Evolutionary conservation across 2,113 vertebrate species (phyloP), one percentile per base, ranked within the genome.

Genomic region (Gallinago undulata): DNA sequence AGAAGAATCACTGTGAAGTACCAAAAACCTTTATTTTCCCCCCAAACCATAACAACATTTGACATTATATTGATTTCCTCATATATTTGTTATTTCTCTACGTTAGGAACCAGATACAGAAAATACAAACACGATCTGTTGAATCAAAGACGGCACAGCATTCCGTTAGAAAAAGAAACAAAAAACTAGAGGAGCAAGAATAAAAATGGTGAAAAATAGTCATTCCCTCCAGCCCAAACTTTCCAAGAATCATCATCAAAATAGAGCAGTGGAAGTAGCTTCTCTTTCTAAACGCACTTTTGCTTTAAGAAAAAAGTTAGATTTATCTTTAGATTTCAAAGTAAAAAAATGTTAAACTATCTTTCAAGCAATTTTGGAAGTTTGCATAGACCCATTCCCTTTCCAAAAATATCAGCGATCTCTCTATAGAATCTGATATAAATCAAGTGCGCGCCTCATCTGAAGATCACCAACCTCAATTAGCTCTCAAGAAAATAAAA

Each of bases 381-480:
- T 97, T 98, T 98, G 98, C 98, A 98, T 98, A 98, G 98, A 98
- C 97, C 97, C 96, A 95, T 97, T 97, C 97, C 96, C 96, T 97
- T 98, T 98, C 97, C 97, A 98, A 98, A 98, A 98, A 98, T 98
- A 98, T 95, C 96, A 97, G 94, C 94, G 56, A 97, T 97, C 93
- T 97, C 87, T 96, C 94, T 97, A 97, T 97, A 98, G 97, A 97
- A 96, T 97, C 97, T 98, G 97, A 94, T 97, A 96, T 80, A 97
- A 97, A 97, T 92, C 69, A 53, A 89, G 89, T 81, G 84, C 24
- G 68, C 3, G 25, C 95, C 97, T 94, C 75, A 45, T 39, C 67
- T n/a, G 8, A 91, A 94, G 73, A 96, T 96, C 97, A 89, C 97
- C 87, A 60, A 96, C 95, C 82, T 96, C 86, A 78, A 50, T 50